Evolutionary conservation across 2,113 vertebrate genomes (phyloP).

Genomic region (Sinocyclocheilus anophthalmus): DNA sequence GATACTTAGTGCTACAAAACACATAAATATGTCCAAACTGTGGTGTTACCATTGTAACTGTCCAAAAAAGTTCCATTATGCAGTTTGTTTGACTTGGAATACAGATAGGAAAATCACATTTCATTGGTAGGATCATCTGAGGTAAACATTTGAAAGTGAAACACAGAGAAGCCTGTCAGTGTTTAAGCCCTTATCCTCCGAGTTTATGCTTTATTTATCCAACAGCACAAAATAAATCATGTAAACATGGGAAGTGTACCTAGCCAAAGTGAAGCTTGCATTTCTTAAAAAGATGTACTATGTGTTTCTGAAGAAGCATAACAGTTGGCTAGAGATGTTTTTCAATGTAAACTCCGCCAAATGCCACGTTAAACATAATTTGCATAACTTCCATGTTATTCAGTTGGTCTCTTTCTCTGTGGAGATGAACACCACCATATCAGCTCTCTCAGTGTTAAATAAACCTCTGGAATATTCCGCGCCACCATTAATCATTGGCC

Average conservation of each 20-base stretch:
- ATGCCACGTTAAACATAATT: background rate
- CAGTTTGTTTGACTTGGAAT: too few relatives aligned
- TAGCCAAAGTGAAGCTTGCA: background rate
- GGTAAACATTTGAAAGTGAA: too few relatives aligned
- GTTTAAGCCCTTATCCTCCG: too few relatives aligned
- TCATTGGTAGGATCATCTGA: too few relatives aligned
- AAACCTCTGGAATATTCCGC: constrained; percentile 24
- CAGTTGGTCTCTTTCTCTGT: background rate
- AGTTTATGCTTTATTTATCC: too few relatives aligned
- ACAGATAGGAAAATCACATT: too few relatives aligned
- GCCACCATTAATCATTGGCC: constrained; percentile 11
- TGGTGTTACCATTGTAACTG: background rate
- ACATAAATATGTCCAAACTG: background rate
- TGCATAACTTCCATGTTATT: constrained; percentile 25
- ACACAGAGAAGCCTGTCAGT: too few relatives aligned
- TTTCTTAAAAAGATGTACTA: background rate
- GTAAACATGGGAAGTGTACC: constrained; percentile 11
- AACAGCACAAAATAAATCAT: too few relatives aligned
- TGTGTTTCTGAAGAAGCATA: background rate
- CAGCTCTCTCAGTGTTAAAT: background rate
- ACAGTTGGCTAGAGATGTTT: background rate
- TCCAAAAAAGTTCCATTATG: too few relatives aligned
- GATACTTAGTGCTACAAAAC: background rate
- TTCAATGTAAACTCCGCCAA: background rate
- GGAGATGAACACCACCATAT: constrained; percentile 19